Percentiles rank a stretch among this genome's conserved stretches.
Conservation (phyloP, 1,140 invertebrate species). For the Liolophura sinensis region DNA sequence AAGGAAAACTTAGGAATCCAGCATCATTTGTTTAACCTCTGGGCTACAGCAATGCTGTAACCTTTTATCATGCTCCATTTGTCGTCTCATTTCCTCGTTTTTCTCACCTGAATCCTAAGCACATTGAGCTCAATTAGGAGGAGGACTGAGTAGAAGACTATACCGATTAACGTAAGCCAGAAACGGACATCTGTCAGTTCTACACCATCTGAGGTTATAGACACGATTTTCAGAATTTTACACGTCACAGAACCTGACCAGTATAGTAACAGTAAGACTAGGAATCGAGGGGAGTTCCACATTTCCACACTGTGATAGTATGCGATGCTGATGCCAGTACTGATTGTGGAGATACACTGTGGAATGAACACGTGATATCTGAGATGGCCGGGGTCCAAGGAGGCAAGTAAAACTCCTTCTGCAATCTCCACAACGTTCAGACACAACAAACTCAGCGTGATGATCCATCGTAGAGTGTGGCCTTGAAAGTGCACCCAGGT, state of each 20-base stretch:
- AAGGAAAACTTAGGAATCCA: no score
- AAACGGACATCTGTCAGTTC: slow-evolving; percentile 37
- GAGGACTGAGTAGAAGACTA: slow-evolving; percentile 36
- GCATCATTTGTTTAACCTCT: no score
- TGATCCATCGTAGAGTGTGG: slow-evolving; percentile 44
- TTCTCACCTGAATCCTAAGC: slow-evolving; percentile 41
- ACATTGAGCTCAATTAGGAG: slow-evolving; percentile 42
- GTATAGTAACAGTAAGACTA: slow-evolving; percentile 43
- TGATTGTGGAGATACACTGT: slow-evolving; percentile 35
- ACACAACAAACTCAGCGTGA: slow-evolving; percentile 36
- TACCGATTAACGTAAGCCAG: slow-evolving; percentile 42
- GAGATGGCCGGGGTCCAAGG: slow-evolving; percentile 37
- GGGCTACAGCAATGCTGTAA: no score
- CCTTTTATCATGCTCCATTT: no score
- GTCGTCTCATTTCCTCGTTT: no score
- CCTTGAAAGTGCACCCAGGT: slow-evolving; percentile 53
- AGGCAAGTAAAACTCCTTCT: slow-evolving; percentile 47
- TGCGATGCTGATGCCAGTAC: slow-evolving; percentile 36
- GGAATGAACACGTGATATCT: slow-evolving; percentile 50
- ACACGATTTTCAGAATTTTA: slow-evolving; percentile 43
- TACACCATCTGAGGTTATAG: slow-evolving; percentile 38
- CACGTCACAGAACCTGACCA: slow-evolving; percentile 38
- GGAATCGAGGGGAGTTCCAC: slow-evolving; percentile 53
- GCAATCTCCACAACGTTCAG: slow-evolving; percentile 41
- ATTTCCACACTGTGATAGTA: slow-evolving; percentile 55